Evolutionary conservation across 2,113 vertebrate genomes (phyloP), one percentile per base, ranked within the genome.

Genomic region (Pardalotus punctatus): DNA sequence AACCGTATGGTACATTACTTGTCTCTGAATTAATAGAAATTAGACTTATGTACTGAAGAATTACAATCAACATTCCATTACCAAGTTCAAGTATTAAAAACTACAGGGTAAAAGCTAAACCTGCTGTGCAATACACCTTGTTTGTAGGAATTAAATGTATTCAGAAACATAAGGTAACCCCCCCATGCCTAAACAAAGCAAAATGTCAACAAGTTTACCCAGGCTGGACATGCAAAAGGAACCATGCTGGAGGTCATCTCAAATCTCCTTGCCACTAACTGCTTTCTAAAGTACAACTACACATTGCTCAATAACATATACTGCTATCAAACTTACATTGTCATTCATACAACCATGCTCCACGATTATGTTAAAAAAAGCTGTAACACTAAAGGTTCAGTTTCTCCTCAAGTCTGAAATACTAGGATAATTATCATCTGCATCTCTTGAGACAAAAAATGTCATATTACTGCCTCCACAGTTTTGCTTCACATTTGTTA

Each of bases 401-500:
- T 40, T 77, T 84, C 71, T 60, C 61, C 58, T 77, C 9, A 57
- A 47, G 15, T 14, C 43, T 69, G 73, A 40, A 54, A 54, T 33
- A 43, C 27, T 10, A 7, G 5, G 22, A 33, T 60, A n/a, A 53
- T 81, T 67, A 61, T 21, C 15, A 79, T 45, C 40, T 25, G 43
- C 77, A 54, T 14, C 31, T 53, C 48, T 23, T 7, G 5, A 85
- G 35, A 81, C 9, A 61, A 43, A n/a, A 11, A 47, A 53, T 1
- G 7, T 3, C 12, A 2, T 8, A 33, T 27, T 45, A 64, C 22
- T 36, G 4, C n/a, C 27, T 24, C n/a, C 35, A 45, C 0, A n/a
- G 40, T 2, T 62, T 7, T 28, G 57, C 38, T 81, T 45, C 81
- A 22, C 36, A 74, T 64, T 70, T 21, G 56, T 81, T 40, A 81